A percentile compares a stretch with the other conserved stretches of the same genome.
Evolutionary conservation across 2,113 vertebrate genomes (phyloP).

Genomic region (Seriola dumerili): DNA sequence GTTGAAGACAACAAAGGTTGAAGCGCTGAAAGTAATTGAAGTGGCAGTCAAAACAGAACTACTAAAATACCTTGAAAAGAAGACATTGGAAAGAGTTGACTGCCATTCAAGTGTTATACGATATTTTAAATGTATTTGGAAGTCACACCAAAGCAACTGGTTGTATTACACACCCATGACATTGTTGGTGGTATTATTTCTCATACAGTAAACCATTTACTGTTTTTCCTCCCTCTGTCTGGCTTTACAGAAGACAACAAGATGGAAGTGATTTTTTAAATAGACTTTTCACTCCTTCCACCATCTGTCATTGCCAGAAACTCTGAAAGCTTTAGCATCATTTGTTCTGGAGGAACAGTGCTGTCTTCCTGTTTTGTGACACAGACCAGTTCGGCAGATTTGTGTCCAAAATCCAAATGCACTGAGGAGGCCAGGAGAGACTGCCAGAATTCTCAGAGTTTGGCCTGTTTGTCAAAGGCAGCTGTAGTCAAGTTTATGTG

Average conservation of each 20-base stretch:
- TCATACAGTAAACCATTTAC: constrained; percentile 10
- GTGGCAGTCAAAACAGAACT: not conserved
- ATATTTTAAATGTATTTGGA: not conserved
- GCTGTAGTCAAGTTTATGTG: constrained; percentile 12
- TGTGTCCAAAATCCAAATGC: constrained; percentile 28
- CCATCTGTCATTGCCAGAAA: constrained; percentile 45
- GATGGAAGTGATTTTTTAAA: constrained; percentile 39
- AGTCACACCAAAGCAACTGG: not conserved
- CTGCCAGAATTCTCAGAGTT: constrained; percentile 34
- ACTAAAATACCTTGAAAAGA: not conserved
- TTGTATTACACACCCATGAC: not conserved
- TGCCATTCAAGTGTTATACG: not conserved
- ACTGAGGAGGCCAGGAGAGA: constrained; percentile 12
- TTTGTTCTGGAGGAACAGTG: constrained; percentile 41
- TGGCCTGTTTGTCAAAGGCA: constrained; percentile 20
- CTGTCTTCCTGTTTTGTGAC: constrained; percentile 34
- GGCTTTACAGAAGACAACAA: constrained; percentile 26
- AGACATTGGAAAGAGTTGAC: not conserved
- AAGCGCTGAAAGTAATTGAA: not conserved
- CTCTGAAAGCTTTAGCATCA: constrained; percentile 29
- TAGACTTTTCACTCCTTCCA: constrained; percentile 35
- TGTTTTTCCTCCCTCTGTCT: not conserved
- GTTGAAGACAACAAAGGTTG: not conserved
- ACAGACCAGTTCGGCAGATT: constrained; percentile 26
- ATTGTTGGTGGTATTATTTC: constrained; percentile 10